Base-by-base conservation (phyloP, 1,140 invertebrate species). In the Anoplophora glabripennis region DNA sequence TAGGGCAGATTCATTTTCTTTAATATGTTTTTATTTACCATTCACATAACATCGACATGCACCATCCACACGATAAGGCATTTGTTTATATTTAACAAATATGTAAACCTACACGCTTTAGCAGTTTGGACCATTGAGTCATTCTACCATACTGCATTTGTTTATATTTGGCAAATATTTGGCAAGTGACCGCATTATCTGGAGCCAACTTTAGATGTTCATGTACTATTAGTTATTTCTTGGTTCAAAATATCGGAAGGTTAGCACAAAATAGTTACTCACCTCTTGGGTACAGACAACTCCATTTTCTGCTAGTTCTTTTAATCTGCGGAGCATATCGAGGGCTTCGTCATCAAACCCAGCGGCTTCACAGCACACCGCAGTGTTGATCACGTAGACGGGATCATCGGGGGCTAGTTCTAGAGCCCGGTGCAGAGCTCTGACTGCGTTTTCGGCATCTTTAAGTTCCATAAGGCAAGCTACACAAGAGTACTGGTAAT, bases 381-480 rank as follows among this genome's bases (percentile, higher is more conserved):
- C 52, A 11, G 72, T 63, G 8, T 78, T 72, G 0, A 71, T 17
- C 7, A 67, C 11, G 12, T 66, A 45, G n/a, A 58, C 9, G 0
- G 62, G 55, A 59, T 76, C 70, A 10, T 72, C 65, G 10, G 70
- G 67, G 8, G 59, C 53, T 14, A 75, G 52, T 12, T 15, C n/a
- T 17, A 68, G 4, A 7, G 72, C 72, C 58, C 72, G 71, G 48
- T 73, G 69, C 3, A 79, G 69, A 1, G 79, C 78, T 36, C 71
- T 73, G 18, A 73, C 70, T 0, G 77, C 76, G 59, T 79, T 80
- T 44, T 79, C 78, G 15, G 59, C 37, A 49, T 80, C 79, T 28
- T 79, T 72, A 51, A 80, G 62, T 41, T 78, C 76, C 18, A 76
- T 66, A 12, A 80, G 57, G 47, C 77, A 75, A 45, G 76, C 79